Conservation (phyloP, 92 coral and sea anemone genomes). For the Montipora capitata region DNA sequence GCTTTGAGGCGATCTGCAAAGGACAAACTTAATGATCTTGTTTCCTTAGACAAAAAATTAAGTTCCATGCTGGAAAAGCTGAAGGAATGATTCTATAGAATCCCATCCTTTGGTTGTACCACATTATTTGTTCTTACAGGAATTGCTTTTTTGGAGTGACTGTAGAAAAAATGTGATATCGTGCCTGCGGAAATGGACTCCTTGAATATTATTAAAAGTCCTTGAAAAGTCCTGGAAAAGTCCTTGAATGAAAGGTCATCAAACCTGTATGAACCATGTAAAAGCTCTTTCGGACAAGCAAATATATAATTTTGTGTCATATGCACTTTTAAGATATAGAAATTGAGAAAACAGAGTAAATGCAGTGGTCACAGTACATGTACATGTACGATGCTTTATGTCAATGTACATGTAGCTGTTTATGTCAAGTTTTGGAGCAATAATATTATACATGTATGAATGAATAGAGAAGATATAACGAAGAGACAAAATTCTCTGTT, state of each 20-base stretch:
- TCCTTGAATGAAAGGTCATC: neutral
- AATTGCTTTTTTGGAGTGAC: neutral
- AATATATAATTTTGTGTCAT: no score
- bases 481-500: no score
- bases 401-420: no score
- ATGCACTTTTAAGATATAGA: no score
- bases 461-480: no score
- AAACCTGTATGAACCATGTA: slow-evolving; percentile 17
- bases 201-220: neutral
- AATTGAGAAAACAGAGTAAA: no score
- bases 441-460: no score
- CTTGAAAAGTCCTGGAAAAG: neutral
- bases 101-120: slow-evolving; percentile 9
- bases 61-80: neutral
- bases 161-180: slow-evolving; percentile 1
- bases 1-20: slow-evolving; percentile 56
- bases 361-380: no score
- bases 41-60: slow-evolving; percentile 18
- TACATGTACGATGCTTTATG: no score
- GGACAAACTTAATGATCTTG: slow-evolving; percentile 32
- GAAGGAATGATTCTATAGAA: neutral
- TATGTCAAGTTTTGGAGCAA: no score
- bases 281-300: no score
- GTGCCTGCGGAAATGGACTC: neutral
- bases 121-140: slow-evolving; percentile 27